A percentile compares a stretch with the other conserved stretches of the same genome.
Evolutionary conservation across 1,140 invertebrate genomes (phyloP).

Genomic region (Heliconius melpomene): DNA sequence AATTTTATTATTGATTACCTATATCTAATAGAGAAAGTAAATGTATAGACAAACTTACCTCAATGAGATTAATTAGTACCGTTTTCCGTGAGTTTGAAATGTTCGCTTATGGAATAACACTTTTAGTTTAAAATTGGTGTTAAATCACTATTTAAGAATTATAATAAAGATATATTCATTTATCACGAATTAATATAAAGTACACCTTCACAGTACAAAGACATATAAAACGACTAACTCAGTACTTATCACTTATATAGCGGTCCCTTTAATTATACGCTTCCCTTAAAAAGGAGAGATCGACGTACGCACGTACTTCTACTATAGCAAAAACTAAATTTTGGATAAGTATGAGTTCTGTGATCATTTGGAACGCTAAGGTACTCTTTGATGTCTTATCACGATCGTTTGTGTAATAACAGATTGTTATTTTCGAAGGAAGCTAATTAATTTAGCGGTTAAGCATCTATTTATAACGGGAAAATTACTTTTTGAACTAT

Average conservation of each 20-base stretch:
- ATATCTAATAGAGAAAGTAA: not conserved
- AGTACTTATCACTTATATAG: not conserved
- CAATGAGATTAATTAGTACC: not conserved
- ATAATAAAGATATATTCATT: no score
- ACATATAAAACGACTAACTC: not conserved
- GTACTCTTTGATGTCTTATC: constrained; percentile 30
- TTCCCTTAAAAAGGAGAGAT: constrained; percentile 27
- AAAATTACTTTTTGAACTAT: no score
- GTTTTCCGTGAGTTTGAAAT: not conserved
- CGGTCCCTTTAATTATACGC: constrained; percentile 19
- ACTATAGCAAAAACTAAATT: constrained; percentile 31
- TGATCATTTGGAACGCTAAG: constrained; percentile 19
- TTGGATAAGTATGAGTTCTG: constrained; percentile 19
- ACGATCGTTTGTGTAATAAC: constrained; percentile 12
- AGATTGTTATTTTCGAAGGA: not conserved
- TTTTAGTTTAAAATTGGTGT: no score
- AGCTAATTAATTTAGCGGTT: not conserved
- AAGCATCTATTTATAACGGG: not conserved
- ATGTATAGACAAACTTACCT: not conserved
- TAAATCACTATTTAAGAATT: no score
- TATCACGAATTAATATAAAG: not conserved
- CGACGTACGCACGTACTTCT: constrained; percentile 28
- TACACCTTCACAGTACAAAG: not conserved
- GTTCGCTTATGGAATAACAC: no score
- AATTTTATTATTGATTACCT: no score